These are phyloP conservation scores for Folsomia manolachei DNA, from an alignment of 2,888 invertebrate genomes.

Conservation along the genomic window DNA sequence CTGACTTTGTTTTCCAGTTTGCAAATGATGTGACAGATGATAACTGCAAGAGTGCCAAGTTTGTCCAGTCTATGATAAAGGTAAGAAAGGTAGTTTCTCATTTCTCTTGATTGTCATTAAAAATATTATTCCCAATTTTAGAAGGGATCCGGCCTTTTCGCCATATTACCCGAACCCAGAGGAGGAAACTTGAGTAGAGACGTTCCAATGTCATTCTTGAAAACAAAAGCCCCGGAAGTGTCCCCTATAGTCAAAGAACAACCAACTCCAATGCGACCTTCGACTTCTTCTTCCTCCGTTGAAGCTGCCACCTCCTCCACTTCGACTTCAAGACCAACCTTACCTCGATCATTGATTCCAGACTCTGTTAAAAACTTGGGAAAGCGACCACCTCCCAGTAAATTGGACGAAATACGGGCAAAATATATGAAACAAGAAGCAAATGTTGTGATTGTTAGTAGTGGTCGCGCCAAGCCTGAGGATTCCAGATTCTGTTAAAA, in stretches of 20 bases:
- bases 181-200: slow-evolving; percentile 51
- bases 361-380: slow-evolving; percentile 42
- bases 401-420: slow-evolving; percentile 43
- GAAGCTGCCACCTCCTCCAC: not conserved
- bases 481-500: slow-evolving; percentile 45
- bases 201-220: slow-evolving; percentile 1
- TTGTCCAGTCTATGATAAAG: not conserved
- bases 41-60: slow-evolving; percentile 29
- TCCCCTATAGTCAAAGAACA: not conserved
- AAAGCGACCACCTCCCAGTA: slow-evolving; percentile 33
- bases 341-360: slow-evolving; percentile 36
- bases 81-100: not conserved
- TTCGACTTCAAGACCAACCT: not conserved
- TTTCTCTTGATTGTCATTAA: not conserved
- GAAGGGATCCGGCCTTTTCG: slow-evolving; percentile 67
- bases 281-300: not conserved
- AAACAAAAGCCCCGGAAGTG: not conserved
- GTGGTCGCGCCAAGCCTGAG: too few relatives aligned
- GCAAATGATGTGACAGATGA: slow-evolving; percentile 60
- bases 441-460: slow-evolving; percentile 26
- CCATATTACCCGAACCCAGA: slow-evolving; percentile 69
- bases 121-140: slow-evolving; percentile 52
- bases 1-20: slow-evolving; percentile 57
- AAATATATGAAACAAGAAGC: slow-evolving; percentile 46
- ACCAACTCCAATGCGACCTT: not conserved